Evolutionary conservation across 2,797 vertebrate genomes (phyloP).

Genomic region (Microctenopoma stevenorrisi): DNA sequence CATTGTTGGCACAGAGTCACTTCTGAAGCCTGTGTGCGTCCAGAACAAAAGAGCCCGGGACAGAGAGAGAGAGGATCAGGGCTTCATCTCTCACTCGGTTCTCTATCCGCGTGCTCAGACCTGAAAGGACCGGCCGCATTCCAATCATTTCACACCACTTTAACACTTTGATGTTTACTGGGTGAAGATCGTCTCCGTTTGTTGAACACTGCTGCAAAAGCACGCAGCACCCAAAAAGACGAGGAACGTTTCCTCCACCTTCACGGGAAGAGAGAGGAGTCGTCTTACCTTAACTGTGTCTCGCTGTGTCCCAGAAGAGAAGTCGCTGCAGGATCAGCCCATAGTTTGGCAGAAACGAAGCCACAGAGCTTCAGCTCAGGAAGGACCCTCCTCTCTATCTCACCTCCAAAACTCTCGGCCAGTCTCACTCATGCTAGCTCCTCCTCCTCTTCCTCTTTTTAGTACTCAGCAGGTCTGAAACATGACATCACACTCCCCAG

Average conservation of each 20-base stretch:
- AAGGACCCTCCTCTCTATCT: conserved; percentile 46
- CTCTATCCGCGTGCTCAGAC: conserved; percentile 31
- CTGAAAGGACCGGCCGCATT: conserved; percentile 41
- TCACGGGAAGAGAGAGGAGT: neutral
- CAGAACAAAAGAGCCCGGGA: too few relatives aligned
- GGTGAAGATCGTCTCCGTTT: neutral
- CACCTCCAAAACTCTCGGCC: conserved; percentile 16
- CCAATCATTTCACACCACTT: conserved; percentile 42
- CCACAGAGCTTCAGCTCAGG: conserved; percentile 45
- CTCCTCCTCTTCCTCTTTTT: conserved; percentile 53
- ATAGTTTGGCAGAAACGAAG: conserved; percentile 25
- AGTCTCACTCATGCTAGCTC: conserved; percentile 38
- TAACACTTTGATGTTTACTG: neutral
- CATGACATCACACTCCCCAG: neutral
- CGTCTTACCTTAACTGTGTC: conserved; percentile 58
- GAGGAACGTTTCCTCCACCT: neutral
- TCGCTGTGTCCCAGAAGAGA: neutral
- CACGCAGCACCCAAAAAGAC: neutral
- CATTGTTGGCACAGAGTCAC: too few relatives aligned
- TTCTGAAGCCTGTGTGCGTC: too few relatives aligned
- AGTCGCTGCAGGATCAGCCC: conserved; percentile 25
- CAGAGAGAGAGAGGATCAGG: neutral
- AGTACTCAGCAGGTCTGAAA: neutral
- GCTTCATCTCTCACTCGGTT: neutral
- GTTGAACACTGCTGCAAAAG: neutral